Conservation (phyloP, 2,888 invertebrate species). For the Steinernema scapterisci region DNA sequence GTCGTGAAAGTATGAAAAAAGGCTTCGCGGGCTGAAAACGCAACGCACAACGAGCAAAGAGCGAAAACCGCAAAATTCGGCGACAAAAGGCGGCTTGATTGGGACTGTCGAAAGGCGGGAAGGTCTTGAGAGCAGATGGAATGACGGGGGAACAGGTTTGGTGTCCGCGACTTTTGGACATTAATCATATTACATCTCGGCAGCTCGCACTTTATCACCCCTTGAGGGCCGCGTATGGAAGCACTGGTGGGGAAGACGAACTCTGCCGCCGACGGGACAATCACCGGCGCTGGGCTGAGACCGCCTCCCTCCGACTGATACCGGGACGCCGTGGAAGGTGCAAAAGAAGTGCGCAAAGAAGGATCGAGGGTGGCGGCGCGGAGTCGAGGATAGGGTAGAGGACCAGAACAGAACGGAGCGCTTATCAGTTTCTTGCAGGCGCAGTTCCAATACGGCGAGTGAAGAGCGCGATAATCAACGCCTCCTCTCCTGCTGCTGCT, state of each 20-base stretch:
- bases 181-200: conserved; percentile 22
- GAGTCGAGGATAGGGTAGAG: background rate
- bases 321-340: background rate
- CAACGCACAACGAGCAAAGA: background rate
- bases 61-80: conserved; percentile 5
- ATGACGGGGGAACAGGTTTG: conserved; percentile 17
- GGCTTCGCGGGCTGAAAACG: too few relatives aligned
- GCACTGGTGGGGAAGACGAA: background rate
- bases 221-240: background rate
- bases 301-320: background rate
- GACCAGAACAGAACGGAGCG: background rate
- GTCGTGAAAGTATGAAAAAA: too few relatives aligned
- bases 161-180: conserved; percentile 11
- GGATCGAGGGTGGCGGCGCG: background rate
- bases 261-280: background rate
- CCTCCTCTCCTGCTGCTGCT: background rate
- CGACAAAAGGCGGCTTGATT: conserved; percentile 16
- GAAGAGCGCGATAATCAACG: conserved; percentile 16
- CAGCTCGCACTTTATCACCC: background rate
- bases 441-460: background rate
- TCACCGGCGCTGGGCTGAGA: background rate
- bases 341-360: conserved; percentile 20
- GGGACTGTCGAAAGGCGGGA: background rate
- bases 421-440: conserved; percentile 5
- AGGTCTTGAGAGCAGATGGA: too few relatives aligned